Evolutionary conservation across 2,113 vertebrate genomes (phyloP).

Genomic region (Elgaria multicarinata): DNA sequence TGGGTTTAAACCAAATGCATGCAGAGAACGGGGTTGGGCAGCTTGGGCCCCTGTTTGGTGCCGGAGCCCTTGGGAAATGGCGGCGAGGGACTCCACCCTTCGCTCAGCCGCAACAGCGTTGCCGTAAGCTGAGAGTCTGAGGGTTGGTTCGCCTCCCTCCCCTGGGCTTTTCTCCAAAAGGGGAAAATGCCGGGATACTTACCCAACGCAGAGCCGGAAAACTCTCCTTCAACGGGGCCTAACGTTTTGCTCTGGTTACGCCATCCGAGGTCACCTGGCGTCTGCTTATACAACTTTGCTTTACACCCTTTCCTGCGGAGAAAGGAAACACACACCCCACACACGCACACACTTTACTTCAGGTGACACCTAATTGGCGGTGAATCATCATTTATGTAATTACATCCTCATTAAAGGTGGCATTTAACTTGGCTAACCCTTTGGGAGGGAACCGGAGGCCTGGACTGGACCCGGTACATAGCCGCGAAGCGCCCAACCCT

Average conservation of each 20-base stretch:
- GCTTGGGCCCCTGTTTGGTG: background rate
- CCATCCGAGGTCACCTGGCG: background rate
- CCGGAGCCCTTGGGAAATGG: background rate
- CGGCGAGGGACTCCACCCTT: background rate
- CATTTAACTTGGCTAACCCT: background rate
- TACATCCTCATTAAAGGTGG: background rate
- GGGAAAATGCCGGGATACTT: background rate
- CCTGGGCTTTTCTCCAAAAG: no score
- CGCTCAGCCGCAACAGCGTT: background rate
- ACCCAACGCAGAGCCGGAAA: background rate
- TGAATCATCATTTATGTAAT: slow-evolving; percentile 1
- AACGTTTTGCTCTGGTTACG: background rate
- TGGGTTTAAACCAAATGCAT: no score
- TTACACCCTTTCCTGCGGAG: no score
- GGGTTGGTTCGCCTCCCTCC: background rate
- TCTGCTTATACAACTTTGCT: no score
- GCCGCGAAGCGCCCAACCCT: background rate
- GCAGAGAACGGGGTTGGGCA: no score
- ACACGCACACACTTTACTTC: background rate
- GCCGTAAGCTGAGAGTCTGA: background rate
- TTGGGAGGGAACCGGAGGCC: background rate
- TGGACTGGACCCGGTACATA: no score
- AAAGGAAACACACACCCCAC: background rate
- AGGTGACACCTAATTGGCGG: background rate
- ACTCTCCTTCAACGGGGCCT: rapidly evolving